These are phyloP conservation scores for Catamblyrhynchus diadema DNA, from an alignment of 2,797 vertebrate genomes.

Conservation along the genomic window DNA sequence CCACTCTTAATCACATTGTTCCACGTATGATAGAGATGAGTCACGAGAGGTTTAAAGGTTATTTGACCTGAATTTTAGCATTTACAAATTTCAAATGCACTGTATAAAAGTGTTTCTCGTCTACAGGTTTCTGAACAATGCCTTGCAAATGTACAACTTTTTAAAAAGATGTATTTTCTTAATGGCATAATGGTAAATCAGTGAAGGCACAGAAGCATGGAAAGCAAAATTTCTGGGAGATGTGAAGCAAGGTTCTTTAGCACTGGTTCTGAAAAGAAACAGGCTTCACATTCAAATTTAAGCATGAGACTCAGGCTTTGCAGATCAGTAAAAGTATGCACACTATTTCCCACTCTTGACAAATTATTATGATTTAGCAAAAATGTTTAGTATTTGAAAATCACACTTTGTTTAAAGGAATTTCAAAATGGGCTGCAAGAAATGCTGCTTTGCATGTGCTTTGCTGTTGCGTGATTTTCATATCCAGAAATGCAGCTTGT, in stretches of 20 bases:
- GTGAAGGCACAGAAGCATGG: neutral
- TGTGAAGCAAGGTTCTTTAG: neutral
- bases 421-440: neutral
- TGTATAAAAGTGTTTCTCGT: neutral
- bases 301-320: neutral
- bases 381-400: neutral
- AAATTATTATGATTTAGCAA: neutral
- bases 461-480: neutral
- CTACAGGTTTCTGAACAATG: neutral
- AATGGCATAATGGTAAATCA: neutral
- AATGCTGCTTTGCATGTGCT: neutral
- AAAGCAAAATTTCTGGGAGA: neutral
- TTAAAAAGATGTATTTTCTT: neutral
- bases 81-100: neutral
- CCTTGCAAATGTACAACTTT: neutral
- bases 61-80: neutral
- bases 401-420: neutral
- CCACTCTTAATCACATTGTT: rapidly evolving
- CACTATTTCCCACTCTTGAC: neutral
- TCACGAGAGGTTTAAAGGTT: neutral
- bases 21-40: neutral
- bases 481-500: neutral
- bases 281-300: rapidly evolving
- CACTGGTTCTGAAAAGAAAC: neutral
- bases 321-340: neutral